Base-by-base conservation (phyloP, 1,140 invertebrate species). In the Caenorhabditis latens region DNA sequence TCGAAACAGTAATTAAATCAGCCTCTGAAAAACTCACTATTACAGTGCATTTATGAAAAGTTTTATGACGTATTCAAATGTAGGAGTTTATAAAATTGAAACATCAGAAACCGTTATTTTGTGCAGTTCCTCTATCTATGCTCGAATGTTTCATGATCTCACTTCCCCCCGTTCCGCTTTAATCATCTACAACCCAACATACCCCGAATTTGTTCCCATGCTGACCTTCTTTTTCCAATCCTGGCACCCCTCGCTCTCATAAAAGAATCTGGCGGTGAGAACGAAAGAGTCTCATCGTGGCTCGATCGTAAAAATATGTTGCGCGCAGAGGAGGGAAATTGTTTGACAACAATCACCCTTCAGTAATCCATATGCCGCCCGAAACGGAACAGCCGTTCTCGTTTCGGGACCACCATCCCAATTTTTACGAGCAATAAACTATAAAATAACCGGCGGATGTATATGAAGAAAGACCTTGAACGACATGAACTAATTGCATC, bases 391-490 rank as follows among this genome's bases (percentile, higher is more conserved):
- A 79, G 71, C 43, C 71, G 67, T 75, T 75, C 42, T 75, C 32
- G 32, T 32, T 32, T 67, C 63, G 24, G 67, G 42, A 71, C 67
- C 67, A 32, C 42, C 42, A n/a, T 32, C 13, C 6, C 42, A n/a
- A 43, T 13, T 43, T 79, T 79, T 79, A 79, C 21, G 71, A 50
- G 46, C 46, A 21, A 79, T 79, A 79, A 79, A n/a, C 65, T 46
- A 71, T 71, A 71, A 71, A 71, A 71, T 1, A 71, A 19, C 65
- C 7, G 65, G 6, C 63, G 21, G 21, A 65, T 40, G 32, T 32
- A 32, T 32, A 32, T 32, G 42, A 19, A 6, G 13, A n/a, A 24
- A 19, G 71, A 42, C 65, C 43, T 71, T 79, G 71, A 50, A 50
- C n/a, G n/a, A 13, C 2, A 19, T 14, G 42, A 71, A 71, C 8